These are phyloP conservation scores for Apantesis nais DNA, from an alignment of 2,888 invertebrate species.

Conservation along the genomic window DNA sequence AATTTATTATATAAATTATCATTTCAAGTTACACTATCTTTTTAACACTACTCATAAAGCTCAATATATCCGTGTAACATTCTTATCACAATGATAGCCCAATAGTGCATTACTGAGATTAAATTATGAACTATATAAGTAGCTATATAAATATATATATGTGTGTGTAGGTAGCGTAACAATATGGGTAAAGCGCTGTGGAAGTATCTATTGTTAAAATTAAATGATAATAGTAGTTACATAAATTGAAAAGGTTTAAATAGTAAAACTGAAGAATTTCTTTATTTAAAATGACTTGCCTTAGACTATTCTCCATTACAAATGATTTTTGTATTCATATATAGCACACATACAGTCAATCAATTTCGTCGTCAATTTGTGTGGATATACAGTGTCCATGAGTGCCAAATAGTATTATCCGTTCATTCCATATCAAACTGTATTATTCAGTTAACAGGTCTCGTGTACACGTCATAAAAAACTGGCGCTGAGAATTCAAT, in stretches of 20 bases:
- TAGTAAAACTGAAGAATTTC: background rate
- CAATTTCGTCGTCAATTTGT: background rate
- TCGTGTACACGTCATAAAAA: background rate
- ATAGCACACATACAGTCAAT: background rate
- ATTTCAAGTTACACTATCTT: too few species aligned
- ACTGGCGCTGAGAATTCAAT: conserved; percentile 11
- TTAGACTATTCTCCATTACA: background rate
- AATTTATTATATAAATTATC: too few species aligned
- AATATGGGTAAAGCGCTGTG: too few species aligned
- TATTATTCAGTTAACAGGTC: conserved; percentile 1
- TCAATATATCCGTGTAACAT: background rate
- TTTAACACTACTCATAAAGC: background rate
- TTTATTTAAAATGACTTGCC: background rate
- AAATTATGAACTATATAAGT: too few species aligned
- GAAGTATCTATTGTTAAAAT: background rate
- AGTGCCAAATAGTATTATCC: conserved; percentile 4
- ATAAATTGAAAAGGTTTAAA: background rate
- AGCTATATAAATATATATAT: too few species aligned
- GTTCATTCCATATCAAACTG: background rate
- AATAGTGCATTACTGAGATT: background rate
- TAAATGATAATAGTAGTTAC: background rate
- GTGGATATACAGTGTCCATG: background rate
- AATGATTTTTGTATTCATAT: background rate
- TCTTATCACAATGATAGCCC: background rate
- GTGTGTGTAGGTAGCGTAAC: too few species aligned